Percentiles rank a stretch among this genome's conserved stretches.
phyloP scores from a whole-genome alignment of 2,797 vertebrate species.

The Otolemur crassicaudatus region DNA sequence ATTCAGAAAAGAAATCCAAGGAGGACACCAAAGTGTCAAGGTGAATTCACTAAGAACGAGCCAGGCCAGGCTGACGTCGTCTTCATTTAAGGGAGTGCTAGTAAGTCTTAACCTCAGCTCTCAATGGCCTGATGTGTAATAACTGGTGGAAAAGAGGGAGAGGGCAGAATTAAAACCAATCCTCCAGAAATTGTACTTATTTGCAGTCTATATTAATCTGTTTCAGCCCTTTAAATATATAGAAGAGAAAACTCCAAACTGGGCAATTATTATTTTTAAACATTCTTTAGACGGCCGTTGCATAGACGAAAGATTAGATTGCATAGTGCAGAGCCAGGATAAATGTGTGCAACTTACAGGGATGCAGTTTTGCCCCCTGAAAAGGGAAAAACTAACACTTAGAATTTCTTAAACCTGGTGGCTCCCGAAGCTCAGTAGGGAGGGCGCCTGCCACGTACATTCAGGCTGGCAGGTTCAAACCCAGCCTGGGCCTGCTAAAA shows the following conservation, averaged over 20 bases:
- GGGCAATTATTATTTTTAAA: not conserved
- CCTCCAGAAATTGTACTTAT: not conserved
- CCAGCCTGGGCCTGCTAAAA: too few species aligned
- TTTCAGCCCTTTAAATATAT: not conserved
- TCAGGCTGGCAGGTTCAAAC: too few species aligned
- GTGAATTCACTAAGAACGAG: not conserved
- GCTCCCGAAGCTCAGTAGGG: too few species aligned
- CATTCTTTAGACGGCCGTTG: not conserved
- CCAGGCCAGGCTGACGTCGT: not conserved
- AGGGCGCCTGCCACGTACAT: too few species aligned
- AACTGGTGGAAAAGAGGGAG: not conserved
- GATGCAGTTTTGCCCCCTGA: not conserved
- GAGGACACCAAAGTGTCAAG: not conserved
- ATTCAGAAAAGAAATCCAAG: slow-evolving; percentile 29
- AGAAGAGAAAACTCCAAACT: slow-evolving; percentile 6
- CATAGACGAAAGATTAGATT: not conserved
- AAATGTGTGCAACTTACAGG: not conserved
- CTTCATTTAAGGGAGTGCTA: not conserved
- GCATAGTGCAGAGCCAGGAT: not conserved
- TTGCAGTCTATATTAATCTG: not conserved
- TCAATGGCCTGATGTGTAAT: not conserved
- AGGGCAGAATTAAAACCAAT: not conserved
- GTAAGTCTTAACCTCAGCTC: not conserved
- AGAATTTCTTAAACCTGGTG: not conserved
- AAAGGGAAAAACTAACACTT: not conserved